Evolutionary conservation across 2,888 invertebrate species (phyloP).

Genomic region (Archips xylosteana): DNA sequence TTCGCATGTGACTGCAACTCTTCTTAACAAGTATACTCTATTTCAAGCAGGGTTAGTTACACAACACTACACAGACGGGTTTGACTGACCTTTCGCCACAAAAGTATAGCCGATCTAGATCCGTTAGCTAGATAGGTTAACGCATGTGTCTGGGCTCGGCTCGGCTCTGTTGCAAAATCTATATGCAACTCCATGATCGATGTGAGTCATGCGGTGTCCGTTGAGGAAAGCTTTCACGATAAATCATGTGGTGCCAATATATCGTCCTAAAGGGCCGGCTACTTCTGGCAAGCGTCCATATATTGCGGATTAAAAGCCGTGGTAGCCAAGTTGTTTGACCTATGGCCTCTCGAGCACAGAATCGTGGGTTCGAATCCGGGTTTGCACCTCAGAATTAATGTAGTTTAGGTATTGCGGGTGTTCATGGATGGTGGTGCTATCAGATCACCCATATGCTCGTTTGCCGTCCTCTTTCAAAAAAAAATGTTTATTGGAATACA

Average conservation of each 20-base stretch:
- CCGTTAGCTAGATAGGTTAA: slow-evolving; percentile 61
- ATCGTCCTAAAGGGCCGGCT: background rate
- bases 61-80: slow-evolving; percentile 63
- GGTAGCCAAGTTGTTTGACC: no score
- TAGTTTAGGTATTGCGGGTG: no score
- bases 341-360: no score
- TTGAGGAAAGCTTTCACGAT: slow-evolving; percentile 12
- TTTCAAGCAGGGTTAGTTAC: slow-evolving; percentile 52
- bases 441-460: no score
- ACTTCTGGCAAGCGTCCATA: background rate
- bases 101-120: slow-evolving; percentile 77
- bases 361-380: no score
- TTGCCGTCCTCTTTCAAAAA: no score
- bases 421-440: no score
- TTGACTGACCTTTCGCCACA: slow-evolving; percentile 76
- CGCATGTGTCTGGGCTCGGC: slow-evolving; percentile 57
- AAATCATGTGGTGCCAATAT: background rate
- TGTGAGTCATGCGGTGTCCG: slow-evolving; percentile 22
- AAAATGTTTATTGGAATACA: no score
- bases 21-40: slow-evolving; percentile 45
- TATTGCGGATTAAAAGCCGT: no score
- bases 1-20: slow-evolving; percentile 24
- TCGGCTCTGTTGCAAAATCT: slow-evolving; percentile 57
- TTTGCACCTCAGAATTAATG: no score
- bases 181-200: slow-evolving; percentile 48